These are phyloP conservation scores for Enteromius radiatus DNA, from an alignment of 2,797 vertebrate genomes.

Conservation along the genomic window DNA sequence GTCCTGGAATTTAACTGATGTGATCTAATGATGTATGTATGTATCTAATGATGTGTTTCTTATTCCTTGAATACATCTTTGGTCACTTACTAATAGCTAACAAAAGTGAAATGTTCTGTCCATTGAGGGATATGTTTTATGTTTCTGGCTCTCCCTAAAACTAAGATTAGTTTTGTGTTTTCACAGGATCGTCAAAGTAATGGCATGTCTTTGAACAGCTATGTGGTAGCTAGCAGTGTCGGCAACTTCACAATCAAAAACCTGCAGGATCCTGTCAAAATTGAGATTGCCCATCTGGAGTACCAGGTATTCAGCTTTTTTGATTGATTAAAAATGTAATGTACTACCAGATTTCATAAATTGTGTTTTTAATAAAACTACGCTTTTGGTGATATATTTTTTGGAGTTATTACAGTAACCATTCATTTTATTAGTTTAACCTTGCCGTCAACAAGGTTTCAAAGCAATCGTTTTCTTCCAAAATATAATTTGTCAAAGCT, in stretches of 20 bases:
- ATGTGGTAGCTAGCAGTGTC: constrained; percentile 95
- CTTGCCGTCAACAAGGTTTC: background rate
- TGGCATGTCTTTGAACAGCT: constrained; percentile 81
- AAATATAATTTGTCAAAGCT: background rate
- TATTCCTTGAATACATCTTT: background rate
- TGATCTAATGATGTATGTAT: background rate
- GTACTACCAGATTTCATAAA: background rate
- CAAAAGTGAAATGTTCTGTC: constrained; percentile 1
- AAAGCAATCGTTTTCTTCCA: background rate
- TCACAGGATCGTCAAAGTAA: constrained; percentile 66
- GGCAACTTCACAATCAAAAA: constrained; percentile 85
- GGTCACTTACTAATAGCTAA: constrained; percentile 44
- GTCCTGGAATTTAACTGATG: background rate
- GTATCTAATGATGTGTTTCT: background rate
- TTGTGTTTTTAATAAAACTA: background rate
- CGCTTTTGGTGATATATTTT: background rate
- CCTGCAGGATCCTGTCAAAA: constrained; percentile 84
- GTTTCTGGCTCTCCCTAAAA: background rate
- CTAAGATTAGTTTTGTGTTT: constrained; percentile 8
- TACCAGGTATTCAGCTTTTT: constrained; percentile 73
- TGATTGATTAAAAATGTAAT: background rate
- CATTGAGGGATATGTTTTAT: background rate
- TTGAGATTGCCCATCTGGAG: constrained; percentile 84
- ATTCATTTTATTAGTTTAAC: background rate
- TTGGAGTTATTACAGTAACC: background rate